Evolutionary conservation across 1,140 invertebrate species (phyloP).

Genomic region (Hylaeus anthracinus): DNA sequence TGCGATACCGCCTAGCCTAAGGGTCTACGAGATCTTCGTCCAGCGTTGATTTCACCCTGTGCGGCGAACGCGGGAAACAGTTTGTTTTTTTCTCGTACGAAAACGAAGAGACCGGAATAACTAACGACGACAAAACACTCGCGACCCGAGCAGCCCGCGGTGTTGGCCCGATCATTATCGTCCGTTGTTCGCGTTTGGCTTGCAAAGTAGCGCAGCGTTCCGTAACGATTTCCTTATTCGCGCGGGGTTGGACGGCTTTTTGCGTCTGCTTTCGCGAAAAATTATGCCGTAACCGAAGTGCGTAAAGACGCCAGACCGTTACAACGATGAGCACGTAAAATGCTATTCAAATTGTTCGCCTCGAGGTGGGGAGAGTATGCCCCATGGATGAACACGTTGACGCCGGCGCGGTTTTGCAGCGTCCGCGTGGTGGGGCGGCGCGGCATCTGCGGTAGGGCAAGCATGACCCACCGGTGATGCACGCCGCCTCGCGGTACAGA

Average conservation of each 20-base stretch:
- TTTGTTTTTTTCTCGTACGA: no score
- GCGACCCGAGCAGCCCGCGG: background rate
- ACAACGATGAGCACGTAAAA: background rate
- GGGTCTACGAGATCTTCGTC: no score
- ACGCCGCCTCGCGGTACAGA: no score
- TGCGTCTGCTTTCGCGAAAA: background rate
- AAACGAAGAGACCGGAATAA: background rate
- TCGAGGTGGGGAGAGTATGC: background rate
- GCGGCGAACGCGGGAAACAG: no score
- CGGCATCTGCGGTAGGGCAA: no score
- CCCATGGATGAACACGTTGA: background rate
- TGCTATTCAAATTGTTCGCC: slow-evolving; percentile 16
- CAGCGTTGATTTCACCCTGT: no score
- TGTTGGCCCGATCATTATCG: background rate
- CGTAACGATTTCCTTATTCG: slow-evolving; percentile 18
- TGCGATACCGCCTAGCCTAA: no score
- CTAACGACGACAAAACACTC: background rate
- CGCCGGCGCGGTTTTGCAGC: no score
- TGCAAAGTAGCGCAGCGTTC: background rate
- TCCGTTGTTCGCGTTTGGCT: background rate
- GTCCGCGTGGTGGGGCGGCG: no score
- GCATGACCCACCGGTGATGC: no score
- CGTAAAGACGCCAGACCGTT: background rate
- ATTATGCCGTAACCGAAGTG: background rate
- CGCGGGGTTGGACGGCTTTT: background rate